Evolutionary conservation across 2,888 invertebrate genomes (phyloP), one percentile per base, ranked within the genome.

Genomic region (Mythimna loreyi): DNA sequence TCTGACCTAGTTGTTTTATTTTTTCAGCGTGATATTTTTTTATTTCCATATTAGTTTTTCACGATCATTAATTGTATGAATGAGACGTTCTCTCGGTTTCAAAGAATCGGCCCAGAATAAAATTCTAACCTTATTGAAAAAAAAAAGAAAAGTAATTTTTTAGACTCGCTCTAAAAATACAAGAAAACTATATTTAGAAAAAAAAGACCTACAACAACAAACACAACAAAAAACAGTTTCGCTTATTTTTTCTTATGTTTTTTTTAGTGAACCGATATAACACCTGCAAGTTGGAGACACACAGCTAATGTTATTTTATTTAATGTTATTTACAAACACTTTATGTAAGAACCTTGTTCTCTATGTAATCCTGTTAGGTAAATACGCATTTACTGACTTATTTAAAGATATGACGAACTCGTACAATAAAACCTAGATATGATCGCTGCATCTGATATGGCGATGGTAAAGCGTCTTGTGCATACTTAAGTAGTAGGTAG

Each of bases 281-380:
- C n/a, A 50, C 16, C 5, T 36, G 19, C 9, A 56, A 56, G 2
- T 11, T 9, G 47, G 19, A 36, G 13, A 36, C 40, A 9, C 11
- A 9, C 11, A 19, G 9, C 62, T 62, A 59, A 71, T 62, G 49
- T 9, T n/a, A 40, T 62, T 75, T 59, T 13, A 57, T 66, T 40
- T 40, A 49, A 73, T 67, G 28, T 66, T 61, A 60, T 67, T 67
- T 58, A 78, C 61, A 50, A 36, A 73, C 45, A 40, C 53, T 73
- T 61, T 58, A 57, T 23, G 25, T 63, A 67, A 78, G 57, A 45
- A 47, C 19, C 16, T 40, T 9, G 67, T 67, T 23, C 30, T 72
- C 40, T 47, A 33, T 58, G 36, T 64, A 78, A 73, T 78, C 78
- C 53, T 68, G 61, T 78, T 78, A 76, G 56, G 13, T 72, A 67